A percentile compares a stretch with the other conserved stretches of the same genome.
Evolutionary conservation across 2,113 vertebrate species (phyloP).

Genomic region (Dromas ardeola): DNA sequence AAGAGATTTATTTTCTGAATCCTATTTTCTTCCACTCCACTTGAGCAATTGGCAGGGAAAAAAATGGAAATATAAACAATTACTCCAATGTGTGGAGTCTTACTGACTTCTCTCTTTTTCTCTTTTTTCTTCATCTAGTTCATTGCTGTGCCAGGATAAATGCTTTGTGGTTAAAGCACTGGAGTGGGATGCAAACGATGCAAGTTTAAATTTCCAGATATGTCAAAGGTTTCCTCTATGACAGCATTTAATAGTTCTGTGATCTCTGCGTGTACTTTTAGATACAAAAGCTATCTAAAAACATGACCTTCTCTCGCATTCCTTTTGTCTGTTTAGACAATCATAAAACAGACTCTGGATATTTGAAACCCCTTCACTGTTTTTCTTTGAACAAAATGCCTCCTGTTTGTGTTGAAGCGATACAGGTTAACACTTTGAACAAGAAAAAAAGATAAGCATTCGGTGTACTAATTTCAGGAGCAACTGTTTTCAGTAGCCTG

Average conservation of each 20-base stretch:
- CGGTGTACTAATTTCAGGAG: slow-evolving; percentile 47
- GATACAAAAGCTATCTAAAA: neutral
- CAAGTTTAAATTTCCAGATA: neutral
- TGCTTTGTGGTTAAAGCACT: neutral
- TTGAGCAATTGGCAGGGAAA: slow-evolving; percentile 2
- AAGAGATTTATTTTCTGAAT: slow-evolving; percentile 14
- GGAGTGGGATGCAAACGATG: neutral
- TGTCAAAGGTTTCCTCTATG: neutral
- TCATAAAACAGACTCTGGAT: neutral
- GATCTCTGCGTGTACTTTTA: neutral
- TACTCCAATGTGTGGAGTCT: neutral
- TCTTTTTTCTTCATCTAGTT: neutral
- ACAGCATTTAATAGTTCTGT: neutral
- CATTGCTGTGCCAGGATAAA: neutral
- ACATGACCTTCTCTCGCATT: neutral
- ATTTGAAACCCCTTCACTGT: neutral
- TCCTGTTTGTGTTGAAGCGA: slow-evolving; percentile 22
- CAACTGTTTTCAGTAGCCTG: slow-evolving; percentile 48
- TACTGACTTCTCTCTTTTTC: neutral
- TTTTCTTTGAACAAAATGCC: slow-evolving; percentile 20
- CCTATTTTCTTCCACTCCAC: neutral
- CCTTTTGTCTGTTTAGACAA: neutral
- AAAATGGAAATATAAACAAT: slow-evolving; percentile 12
- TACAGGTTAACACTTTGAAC: slow-evolving; percentile 32
- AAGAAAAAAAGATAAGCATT: neutral